These are phyloP conservation scores for Poeciliopsis gracilis DNA, from an alignment of 2,797 vertebrate species.

Conservation along the genomic window DNA sequence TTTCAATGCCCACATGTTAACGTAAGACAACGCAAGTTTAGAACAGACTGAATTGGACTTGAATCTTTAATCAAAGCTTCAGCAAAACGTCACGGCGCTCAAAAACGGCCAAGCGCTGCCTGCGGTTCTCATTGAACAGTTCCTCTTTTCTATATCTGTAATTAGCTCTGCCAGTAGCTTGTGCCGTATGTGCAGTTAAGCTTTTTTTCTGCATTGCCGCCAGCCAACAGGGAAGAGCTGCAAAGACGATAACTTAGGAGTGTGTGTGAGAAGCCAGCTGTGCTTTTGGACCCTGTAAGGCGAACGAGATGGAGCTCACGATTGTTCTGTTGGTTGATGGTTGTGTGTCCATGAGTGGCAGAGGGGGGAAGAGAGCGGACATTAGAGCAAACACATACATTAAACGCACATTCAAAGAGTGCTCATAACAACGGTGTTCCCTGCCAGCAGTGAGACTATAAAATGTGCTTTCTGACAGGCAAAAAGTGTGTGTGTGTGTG, in stretches of 20 bases:
- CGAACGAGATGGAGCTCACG: slow-evolving; percentile 38
- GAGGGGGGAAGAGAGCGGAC: slow-evolving; percentile 36
- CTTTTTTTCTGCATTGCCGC: slow-evolving; percentile 2
- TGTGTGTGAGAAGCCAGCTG: slow-evolving; percentile 52
- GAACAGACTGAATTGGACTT: not conserved
- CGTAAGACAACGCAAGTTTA: slow-evolving; percentile 1
- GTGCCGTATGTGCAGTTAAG: slow-evolving; percentile 15
- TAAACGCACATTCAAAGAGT: slow-evolving; percentile 40
- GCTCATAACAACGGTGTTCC: slow-evolving; percentile 61
- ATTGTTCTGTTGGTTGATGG: slow-evolving; percentile 42
- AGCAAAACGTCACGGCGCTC: not conserved
- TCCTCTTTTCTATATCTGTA: slow-evolving; percentile 6
- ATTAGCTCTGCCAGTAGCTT: slow-evolving; percentile 39
- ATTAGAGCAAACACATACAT: slow-evolving; percentile 42
- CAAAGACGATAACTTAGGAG: slow-evolving; percentile 22
- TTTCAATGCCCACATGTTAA: not conserved
- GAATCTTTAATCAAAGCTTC: not conserved
- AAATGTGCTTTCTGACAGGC: slow-evolving; percentile 77
- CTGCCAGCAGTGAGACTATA: slow-evolving; percentile 75
- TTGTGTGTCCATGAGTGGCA: slow-evolving; percentile 19
- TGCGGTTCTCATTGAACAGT: not conserved
- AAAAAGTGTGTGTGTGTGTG: slow-evolving; percentile 27
- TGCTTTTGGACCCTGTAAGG: slow-evolving; percentile 67
- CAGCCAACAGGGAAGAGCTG: slow-evolving; percentile 16
- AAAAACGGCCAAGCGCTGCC: not conserved